These are phyloP conservation scores for Apis laboriosa DNA, from an alignment of 1,140 invertebrate genomes.

Conservation along the genomic window DNA sequence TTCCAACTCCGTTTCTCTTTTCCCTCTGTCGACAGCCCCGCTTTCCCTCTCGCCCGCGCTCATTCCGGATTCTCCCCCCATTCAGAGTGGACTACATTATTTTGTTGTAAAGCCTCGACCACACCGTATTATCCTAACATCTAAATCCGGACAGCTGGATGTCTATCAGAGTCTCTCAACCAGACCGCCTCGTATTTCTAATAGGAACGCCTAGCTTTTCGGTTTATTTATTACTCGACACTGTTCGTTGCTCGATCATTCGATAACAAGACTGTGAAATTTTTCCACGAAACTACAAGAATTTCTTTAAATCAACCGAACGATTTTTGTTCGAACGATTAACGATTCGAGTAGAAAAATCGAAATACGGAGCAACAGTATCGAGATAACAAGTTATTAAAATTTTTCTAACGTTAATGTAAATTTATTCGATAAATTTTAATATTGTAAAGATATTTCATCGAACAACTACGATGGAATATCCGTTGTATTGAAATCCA, in stretches of 20 bases:
- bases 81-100: slow-evolving; percentile 80
- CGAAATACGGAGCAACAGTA: no score
- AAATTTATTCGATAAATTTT: no score
- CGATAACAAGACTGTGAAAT: slow-evolving; percentile 4
- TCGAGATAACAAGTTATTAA: no score
- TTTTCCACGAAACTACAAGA: not conserved
- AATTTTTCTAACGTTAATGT: no score
- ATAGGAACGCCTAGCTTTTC: not conserved
- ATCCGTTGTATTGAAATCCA: not conserved
- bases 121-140: slow-evolving; percentile 81
- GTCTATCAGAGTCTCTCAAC: slow-evolving; percentile 73
- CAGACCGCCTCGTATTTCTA: not conserved
- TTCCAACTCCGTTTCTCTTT: slow-evolving; percentile 28
- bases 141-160: slow-evolving; percentile 81
- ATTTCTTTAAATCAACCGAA: not conserved
- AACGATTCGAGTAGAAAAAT: no score
- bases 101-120: slow-evolving; percentile 77
- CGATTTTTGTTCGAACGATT: not conserved
- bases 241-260: not conserved
- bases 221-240: no score
- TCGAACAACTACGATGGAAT: no score
- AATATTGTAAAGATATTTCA: no score
- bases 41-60: slow-evolving; percentile 45
- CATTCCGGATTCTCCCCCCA: slow-evolving; percentile 67
- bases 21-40: slow-evolving; percentile 27